phyloP scores from a whole-genome alignment of 2,113 vertebrate genomes.

The Carassius carassius region DNA sequence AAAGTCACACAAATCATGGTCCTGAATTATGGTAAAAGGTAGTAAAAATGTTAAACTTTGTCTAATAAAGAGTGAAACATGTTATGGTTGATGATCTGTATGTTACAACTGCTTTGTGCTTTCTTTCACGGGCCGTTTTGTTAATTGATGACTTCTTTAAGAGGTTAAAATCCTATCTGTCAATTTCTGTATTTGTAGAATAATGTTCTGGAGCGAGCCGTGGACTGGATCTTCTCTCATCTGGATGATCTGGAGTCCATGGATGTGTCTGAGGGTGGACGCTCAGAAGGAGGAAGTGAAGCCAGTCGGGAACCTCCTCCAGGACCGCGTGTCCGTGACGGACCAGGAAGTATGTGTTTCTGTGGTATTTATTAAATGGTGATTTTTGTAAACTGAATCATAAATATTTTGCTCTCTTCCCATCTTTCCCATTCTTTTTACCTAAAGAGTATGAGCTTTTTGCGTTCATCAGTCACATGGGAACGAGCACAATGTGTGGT shows the following conservation, averaged over 20 bases:
- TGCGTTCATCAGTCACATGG: constrained; percentile 99
- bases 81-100: not conserved
- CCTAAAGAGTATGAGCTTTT: constrained; percentile 92
- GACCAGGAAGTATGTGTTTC: constrained; percentile 82
- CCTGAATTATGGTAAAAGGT: not conserved
- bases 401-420: not conserved
- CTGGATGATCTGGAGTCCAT: constrained; percentile 97
- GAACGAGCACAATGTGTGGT: constrained; percentile 97
- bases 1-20: not conserved
- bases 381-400: not conserved
- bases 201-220: constrained; percentile 91
- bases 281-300: constrained; percentile 91
- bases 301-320: constrained; percentile 85
- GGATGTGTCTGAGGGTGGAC: constrained; percentile 96
- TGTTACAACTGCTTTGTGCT: no score
- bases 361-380: not conserved
- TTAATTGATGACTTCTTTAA: not conserved
- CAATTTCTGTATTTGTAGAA: constrained; percentile 73
- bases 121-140: not conserved
- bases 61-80: not conserved
- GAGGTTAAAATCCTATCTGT: not conserved
- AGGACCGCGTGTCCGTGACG: constrained; percentile 94
- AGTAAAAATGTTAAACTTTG: no score
- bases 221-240: constrained; percentile 99
- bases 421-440: not conserved